A percentile compares a stretch with the other conserved stretches of the same genome.
phyloP scores from a whole-genome alignment of 2,113 vertebrate genomes.

The Dissostichus mawsoni region DNA sequence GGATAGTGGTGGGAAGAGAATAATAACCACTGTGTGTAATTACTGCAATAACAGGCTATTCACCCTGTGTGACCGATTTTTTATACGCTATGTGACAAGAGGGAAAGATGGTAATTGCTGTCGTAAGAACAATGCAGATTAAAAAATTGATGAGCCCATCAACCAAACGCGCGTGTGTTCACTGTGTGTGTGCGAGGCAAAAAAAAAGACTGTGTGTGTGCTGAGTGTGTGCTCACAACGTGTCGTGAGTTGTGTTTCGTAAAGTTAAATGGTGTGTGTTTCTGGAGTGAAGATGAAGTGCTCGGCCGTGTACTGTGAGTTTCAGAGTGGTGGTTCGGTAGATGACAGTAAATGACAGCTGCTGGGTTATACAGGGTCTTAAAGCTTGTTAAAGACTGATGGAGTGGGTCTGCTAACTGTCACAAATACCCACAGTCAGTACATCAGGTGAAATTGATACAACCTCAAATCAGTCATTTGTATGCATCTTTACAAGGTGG shows the following conservation, averaged over 20 bases:
- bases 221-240: slow-evolving; percentile 2
- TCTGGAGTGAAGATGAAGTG: not conserved
- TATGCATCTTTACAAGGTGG: not conserved
- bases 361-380: slow-evolving; percentile 45
- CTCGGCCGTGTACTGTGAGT: slow-evolving; percentile 21
- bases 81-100: slow-evolving; percentile 41
- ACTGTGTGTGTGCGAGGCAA: not conserved
- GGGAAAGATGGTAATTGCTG: slow-evolving; percentile 50
- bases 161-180: slow-evolving; percentile 5
- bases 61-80: slow-evolving; percentile 56
- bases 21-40: slow-evolving; percentile 54
- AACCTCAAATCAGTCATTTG: slow-evolving; percentile 5
- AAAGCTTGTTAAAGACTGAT: slow-evolving; percentile 54
- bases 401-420: slow-evolving; percentile 28
- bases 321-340: slow-evolving; percentile 28
- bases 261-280: slow-evolving; percentile 17
- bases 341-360: slow-evolving; percentile 59
- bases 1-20: slow-evolving; percentile 28
- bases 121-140: slow-evolving; percentile 56
- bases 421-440: not conserved
- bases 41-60: slow-evolving; percentile 61
- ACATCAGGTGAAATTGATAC: slow-evolving; percentile 6
- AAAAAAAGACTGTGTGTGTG: slow-evolving; percentile 11
- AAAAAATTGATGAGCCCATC: slow-evolving; percentile 58
- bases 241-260: not conserved